Evolutionary conservation across 2,113 vertebrate genomes (phyloP), one percentile per base, ranked within the genome.

Genomic region (Arothron firmamentum): DNA sequence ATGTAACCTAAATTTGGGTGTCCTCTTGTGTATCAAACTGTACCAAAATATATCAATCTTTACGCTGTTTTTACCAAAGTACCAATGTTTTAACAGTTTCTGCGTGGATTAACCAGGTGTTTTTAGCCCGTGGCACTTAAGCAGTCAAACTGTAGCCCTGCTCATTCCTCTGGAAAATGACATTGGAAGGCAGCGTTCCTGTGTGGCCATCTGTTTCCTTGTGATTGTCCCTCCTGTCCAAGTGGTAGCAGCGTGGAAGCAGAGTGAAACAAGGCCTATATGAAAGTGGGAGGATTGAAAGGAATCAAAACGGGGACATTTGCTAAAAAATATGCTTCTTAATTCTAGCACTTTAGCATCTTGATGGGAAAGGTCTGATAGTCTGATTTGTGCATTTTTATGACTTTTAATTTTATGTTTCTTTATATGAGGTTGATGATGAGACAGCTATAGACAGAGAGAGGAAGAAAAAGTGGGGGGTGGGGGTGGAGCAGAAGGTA

Each of bases 141-240:
- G 75, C 70, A 68, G 69, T 68, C 79, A 73, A 54, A 78, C 70
- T 61, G 61, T 21, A 59, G 64, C 54, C 19, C 54, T 73, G 78
- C 71, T 77, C 72, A 57, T 69, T 85, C 68, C 77, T 38, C 70
- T 60, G 73, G 81, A 80, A 83, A 78, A 69, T 70, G 63, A 81
- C 72, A 76, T 74, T 54, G 72, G 73, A 80, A 52, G 53, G 72
- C 51, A 23, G 76, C 69, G 77, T 80, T 87, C 80, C 81, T 85
- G 79, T 59, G 72, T 67, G 75, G 81, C 87, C 86, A 90, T 89
- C 85, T 90, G 83, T 71, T 82, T 65, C 53, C 76, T 79, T 66
- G 77, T 51, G 66, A 86, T 84, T 59, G 74, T 72, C 72, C 71
- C 73, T 84, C 65, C 75, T 65, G 74, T 77, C 74, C 79, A 73